Evolutionary conservation across 2,888 invertebrate genomes (phyloP).

Genomic region (Atherix ibis): DNA sequence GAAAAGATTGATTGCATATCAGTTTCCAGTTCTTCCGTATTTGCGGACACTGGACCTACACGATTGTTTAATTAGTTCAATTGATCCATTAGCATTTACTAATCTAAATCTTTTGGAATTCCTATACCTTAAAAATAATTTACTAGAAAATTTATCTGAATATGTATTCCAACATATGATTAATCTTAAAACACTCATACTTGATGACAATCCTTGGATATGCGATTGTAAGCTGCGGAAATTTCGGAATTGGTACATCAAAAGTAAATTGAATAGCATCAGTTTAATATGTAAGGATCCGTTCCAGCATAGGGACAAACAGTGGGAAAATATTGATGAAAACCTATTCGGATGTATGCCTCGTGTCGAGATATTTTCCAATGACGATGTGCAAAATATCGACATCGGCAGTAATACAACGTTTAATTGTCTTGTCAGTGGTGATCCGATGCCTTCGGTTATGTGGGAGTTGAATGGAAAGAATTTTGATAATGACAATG

Average conservation of each 20-base stretch:
- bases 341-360: slow-evolving; percentile 73
- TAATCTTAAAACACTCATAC: slow-evolving; percentile 60
- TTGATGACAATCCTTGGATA: slow-evolving; percentile 79
- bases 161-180: slow-evolving; percentile 53
- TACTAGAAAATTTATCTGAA: slow-evolving; percentile 51
- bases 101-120: slow-evolving; percentile 57
- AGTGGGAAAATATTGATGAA: slow-evolving; percentile 62
- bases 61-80: slow-evolving; percentile 56
- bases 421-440: slow-evolving; percentile 64
- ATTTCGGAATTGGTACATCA: slow-evolving; percentile 70
- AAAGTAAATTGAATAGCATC: slow-evolving; percentile 59
- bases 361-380: slow-evolving; percentile 45
- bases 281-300: slow-evolving; percentile 62
- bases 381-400: slow-evolving; percentile 41
- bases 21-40: slow-evolving; percentile 70
- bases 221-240: slow-evolving; percentile 77
- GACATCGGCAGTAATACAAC: slow-evolving; percentile 71
- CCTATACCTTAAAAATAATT: slow-evolving; percentile 67
- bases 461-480: slow-evolving; percentile 69
- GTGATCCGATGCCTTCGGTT: slow-evolving; percentile 70
- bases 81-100: slow-evolving; percentile 62
- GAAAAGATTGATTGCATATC: slow-evolving; percentile 50
- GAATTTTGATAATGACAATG: slow-evolving; percentile 38
- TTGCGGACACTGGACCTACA: slow-evolving; percentile 66
- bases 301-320: slow-evolving; percentile 45